These are phyloP conservation scores for Pantala flavescens DNA, from an alignment of 1,140 invertebrate species.

Conservation along the genomic window DNA sequence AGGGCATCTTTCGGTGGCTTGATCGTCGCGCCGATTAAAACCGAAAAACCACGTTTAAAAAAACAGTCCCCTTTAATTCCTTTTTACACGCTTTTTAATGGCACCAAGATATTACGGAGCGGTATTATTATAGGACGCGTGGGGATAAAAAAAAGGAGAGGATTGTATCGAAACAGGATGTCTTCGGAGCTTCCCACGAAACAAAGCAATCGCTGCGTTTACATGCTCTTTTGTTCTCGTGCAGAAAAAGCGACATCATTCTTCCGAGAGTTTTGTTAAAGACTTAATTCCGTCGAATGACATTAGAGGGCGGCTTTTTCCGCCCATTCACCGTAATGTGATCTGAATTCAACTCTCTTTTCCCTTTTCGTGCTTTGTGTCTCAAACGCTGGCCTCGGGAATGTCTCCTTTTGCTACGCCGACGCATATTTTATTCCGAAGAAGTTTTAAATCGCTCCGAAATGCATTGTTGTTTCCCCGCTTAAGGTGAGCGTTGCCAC, in stretches of 20 bases:
- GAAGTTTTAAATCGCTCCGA: too few relatives aligned
- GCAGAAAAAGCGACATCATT: neutral
- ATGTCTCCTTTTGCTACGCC: too few relatives aligned
- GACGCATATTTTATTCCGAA: too few relatives aligned
- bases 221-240: neutral
- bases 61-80: too few relatives aligned
- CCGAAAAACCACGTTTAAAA: too few relatives aligned
- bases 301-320: neutral
- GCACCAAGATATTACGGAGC: neutral
- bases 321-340: conserved; percentile 7
- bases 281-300: conserved; percentile 5
- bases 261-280: conserved; percentile 1
- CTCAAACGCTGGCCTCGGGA: neutral
- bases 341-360: neutral
- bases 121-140: neutral
- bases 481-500: too few relatives aligned
- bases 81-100: neutral
- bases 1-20: too few relatives aligned
- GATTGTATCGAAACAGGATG: neutral
- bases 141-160: neutral
- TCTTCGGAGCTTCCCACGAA: neutral
- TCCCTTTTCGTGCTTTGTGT: neutral
- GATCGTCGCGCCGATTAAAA: too few relatives aligned
- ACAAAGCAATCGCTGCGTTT: neutral
- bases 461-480: too few relatives aligned